Evolutionary conservation across 1,140 invertebrate genomes (phyloP), one percentile per base, ranked within the genome.

Genomic region (Drosophila watanabei): DNA sequence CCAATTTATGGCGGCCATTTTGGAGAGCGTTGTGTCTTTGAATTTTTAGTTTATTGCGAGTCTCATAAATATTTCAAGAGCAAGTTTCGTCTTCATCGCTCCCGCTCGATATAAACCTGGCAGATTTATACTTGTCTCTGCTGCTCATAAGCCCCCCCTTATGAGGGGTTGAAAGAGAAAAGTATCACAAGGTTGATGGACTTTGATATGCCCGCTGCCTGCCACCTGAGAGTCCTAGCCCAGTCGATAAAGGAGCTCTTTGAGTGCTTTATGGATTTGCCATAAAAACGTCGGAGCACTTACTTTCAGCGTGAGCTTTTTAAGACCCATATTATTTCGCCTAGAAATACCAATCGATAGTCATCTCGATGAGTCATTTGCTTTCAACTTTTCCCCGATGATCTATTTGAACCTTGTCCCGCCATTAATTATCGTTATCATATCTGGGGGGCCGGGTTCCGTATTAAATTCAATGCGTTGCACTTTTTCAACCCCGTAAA

Each of bases 21-120:
- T 80, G 66, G 39, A 71, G 71, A 69, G 68, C 56, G 64, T 87
- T 73, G 59, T 87, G 76, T 85, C 56, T 89, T 88, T 80, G 49
- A 69, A 59, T 73, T 73, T 84, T 81, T 65, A 84, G 65, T 89
- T 88, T 84, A 84, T 71, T 68, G 61, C 65, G 51, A 54, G 66
- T 24, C 76, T 77, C 80, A 88, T 88, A 88, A 80, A 88, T 79
- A 79, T 85, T 81, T 84, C 69, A 84, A 79, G 73, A 79, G 76
- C 60, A 52, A 70, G 64, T 78, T 75, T 88, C 49, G 30, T 70
- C 66, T 70, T 65, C 66, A 66, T 70, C 41, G 30, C 20, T 83
- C 75, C 69, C 63, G 60, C 60, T 63, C 59, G 45, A 48, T 56
- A 72, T 57, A 73, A 75, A 57, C 48, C 70, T 48, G 30, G 39